Evolutionary conservation across 1,140 invertebrate species (phyloP).

Genomic region (Bombus ignitus): DNA sequence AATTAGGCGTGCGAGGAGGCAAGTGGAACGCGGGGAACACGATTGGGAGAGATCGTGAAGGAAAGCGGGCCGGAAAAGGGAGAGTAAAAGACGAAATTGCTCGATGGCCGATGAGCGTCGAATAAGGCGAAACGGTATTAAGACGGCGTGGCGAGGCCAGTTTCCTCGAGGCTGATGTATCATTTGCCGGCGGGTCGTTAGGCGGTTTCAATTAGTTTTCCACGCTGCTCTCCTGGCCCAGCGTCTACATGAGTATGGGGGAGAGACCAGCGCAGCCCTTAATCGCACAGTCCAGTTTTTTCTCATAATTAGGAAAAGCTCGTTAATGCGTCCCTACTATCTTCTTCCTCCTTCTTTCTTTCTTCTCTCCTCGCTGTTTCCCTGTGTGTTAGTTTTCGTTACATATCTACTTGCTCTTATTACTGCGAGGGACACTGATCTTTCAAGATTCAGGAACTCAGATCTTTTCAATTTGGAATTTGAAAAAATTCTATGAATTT

Average conservation of each 20-base stretch:
- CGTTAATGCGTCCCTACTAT: constrained; percentile 78
- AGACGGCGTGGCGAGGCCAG: constrained; percentile 71
- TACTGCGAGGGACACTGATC: neutral
- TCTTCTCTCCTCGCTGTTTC: neutral
- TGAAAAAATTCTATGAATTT: neutral
- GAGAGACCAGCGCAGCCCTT: constrained; percentile 64
- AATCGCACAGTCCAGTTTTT: constrained; percentile 79
- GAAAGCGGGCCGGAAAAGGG: constrained; percentile 17
- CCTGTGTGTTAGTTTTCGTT: neutral
- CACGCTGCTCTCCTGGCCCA: constrained; percentile 67
- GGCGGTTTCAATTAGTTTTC: constrained; percentile 83
- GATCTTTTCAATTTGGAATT: neutral
- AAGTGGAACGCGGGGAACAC: neutral
- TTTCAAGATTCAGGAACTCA: neutral
- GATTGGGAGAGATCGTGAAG: neutral
- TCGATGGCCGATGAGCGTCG: constrained; percentile 51
- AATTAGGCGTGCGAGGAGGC: constrained; percentile 18
- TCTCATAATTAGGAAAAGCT: constrained; percentile 82
- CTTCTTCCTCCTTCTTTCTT: constrained; percentile 43
- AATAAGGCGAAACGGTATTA: constrained; percentile 80
- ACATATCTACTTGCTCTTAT: neutral
- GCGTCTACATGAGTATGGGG: constrained; percentile 59
- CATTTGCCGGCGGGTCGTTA: constrained; percentile 82
- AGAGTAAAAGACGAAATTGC: constrained; percentile 58
- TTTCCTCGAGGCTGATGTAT: constrained; percentile 80